Evolutionary conservation across 1,140 invertebrate genomes (phyloP).

Genomic region (Caenorhabditis tropicalis): DNA sequence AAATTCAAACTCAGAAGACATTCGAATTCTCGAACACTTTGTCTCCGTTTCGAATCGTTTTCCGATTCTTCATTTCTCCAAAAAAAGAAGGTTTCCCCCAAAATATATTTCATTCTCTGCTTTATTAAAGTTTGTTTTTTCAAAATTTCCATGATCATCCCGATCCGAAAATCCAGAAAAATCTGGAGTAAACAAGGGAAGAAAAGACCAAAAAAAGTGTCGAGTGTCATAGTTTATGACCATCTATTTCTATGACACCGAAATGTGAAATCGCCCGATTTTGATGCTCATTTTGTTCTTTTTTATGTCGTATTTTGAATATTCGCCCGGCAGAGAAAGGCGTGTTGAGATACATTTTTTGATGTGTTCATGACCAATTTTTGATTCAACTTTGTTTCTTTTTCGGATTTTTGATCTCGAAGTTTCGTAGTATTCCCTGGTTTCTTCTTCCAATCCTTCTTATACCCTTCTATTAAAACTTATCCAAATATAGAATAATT

Average conservation of each 20-base stretch:
- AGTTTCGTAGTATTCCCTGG: no score
- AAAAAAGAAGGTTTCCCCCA: background rate
- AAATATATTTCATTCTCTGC: background rate
- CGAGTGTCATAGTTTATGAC: background rate
- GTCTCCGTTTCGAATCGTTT: no score
- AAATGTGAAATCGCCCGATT: background rate
- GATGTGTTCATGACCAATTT: background rate
- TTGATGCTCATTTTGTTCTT: background rate
- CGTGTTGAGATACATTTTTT: background rate
- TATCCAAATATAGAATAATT: no score
- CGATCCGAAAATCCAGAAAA: background rate
- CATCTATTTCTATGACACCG: conserved; percentile 10
- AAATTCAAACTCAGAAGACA: background rate
- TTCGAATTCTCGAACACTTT: no score
- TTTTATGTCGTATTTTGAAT: background rate
- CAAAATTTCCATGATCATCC: background rate
- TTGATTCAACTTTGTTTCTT: background rate
- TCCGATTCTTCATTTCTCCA: no score
- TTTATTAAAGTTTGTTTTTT: background rate
- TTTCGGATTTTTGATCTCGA: background rate
- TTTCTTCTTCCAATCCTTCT: no score
- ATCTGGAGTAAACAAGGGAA: background rate
- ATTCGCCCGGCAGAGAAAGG: background rate
- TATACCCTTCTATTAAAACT: no score
- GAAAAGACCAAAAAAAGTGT: background rate